phyloP scores from a whole-genome alignment of 2,113 vertebrate genomes.

The Carlito syrichta region DNA sequence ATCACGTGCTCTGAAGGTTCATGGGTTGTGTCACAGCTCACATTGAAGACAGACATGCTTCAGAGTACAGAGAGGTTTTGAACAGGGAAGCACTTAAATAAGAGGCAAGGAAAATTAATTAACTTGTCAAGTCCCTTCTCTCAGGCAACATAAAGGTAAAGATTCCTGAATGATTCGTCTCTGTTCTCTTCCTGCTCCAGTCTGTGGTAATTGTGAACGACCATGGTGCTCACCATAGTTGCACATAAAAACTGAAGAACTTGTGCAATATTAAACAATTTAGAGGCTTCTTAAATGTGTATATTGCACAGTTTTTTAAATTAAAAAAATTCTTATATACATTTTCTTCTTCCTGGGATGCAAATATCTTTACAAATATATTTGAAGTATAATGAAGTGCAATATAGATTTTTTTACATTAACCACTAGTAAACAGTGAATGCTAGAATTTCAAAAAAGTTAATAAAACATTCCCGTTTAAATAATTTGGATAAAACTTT shows the following conservation, averaged over 20 bases:
- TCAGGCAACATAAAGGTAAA: background rate
- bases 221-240: background rate
- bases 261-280: background rate
- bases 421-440: background rate
- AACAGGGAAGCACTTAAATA: background rate
- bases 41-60: background rate
- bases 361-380: background rate
- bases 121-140: background rate
- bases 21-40: background rate
- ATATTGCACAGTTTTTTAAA: background rate
- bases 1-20: background rate
- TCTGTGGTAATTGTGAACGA: background rate
- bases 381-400: background rate
- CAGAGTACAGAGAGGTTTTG: background rate
- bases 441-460: background rate
- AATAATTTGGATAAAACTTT: background rate
- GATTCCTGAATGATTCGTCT: background rate
- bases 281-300: background rate
- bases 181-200: background rate
- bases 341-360: too few species aligned
- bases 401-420: background rate
- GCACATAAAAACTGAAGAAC: background rate
- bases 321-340: too few species aligned
- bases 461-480: background rate
- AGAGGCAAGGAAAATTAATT: slow-evolving; percentile 4